Base-by-base conservation (phyloP, 1,140 invertebrate genomes). In the Drosophila littoralis region DNA sequence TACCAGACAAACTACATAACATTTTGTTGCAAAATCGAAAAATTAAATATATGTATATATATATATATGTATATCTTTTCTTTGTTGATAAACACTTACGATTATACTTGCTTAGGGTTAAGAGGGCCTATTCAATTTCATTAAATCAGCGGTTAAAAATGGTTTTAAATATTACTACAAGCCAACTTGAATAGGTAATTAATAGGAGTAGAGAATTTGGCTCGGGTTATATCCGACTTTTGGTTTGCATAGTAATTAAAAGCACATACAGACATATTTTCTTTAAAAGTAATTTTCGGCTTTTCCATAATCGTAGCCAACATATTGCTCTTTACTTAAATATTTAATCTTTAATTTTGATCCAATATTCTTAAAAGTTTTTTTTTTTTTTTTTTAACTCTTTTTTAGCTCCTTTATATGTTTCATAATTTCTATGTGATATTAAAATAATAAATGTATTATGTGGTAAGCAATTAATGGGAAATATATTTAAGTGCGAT, bases 1-100 rank as follows among this genome's bases (percentile, higher is more conserved):
- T 36, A 38, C 17, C 22, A 28, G 15, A 50, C 15, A 38, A 63
- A 33, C 59, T 63, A 63, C 46, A 28, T 33, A 51, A 33, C 32
- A 40, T 33, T 45, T 35, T 35, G n/a, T 59, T 5, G 28, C 5
- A 46, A 32, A 60, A 7, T 59, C 46, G 0, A 9, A 60, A 17
- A 46, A 46, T 13, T 7, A 46, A 3, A 8, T 2, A 3, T 17
- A 7, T 17, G 8, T 45, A 45, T 17, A 13, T 13, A 28, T 28
- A 8, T 2, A 3, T 17, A 7, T 17, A 15, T 45, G 17, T 17
- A 13, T 13, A 28, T 28, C 5, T 28, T 5, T 28, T 28, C 4
- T 28, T 28, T 28, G 22, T 15, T 46, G 15, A 10, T n/a, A 17
- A 17, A 17, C 13, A 43, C 42, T 59, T 42, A 45, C 40, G 28